These are phyloP conservation scores for Aphaenogaster rudis DNA, from an alignment of 1,140 invertebrate species.

Conservation along the genomic window DNA sequence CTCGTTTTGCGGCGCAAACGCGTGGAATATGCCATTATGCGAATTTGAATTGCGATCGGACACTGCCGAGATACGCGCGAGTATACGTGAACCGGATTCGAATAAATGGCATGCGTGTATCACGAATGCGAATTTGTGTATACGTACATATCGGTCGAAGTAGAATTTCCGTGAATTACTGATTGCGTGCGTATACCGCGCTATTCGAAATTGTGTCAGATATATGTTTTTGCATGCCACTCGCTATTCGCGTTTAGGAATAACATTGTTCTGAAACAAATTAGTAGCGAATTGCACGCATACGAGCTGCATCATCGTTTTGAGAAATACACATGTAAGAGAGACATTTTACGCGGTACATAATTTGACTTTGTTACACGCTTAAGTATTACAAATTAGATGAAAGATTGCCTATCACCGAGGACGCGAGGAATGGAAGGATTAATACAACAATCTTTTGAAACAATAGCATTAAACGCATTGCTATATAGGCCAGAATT, in stretches of 20 bases:
- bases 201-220: conserved; percentile 26
- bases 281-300: background rate
- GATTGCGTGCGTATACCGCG: conserved; percentile 33
- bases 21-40: conserved; percentile 34
- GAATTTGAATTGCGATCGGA: background rate
- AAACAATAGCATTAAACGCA: background rate
- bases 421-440: background rate
- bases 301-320: background rate
- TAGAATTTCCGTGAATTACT: conserved; percentile 55
- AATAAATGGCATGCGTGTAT: conserved; percentile 16
- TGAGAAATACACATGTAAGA: background rate
- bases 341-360: background rate
- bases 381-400: background rate
- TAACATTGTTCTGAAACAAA: conserved; percentile 8
- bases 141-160: conserved; percentile 5
- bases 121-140: conserved; percentile 14
- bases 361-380: conserved; percentile 2
- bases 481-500: background rate
- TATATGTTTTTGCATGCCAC: background rate
- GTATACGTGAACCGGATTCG: conserved; percentile 24
- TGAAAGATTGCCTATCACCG: background rate
- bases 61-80: background rate
- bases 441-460: background rate
- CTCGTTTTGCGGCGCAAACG: conserved; percentile 19
- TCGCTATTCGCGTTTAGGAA: conserved; percentile 10